These are phyloP conservation scores for Penaeus vannamei DNA, from an alignment of 1,140 invertebrate species.

Conservation along the genomic window DNA sequence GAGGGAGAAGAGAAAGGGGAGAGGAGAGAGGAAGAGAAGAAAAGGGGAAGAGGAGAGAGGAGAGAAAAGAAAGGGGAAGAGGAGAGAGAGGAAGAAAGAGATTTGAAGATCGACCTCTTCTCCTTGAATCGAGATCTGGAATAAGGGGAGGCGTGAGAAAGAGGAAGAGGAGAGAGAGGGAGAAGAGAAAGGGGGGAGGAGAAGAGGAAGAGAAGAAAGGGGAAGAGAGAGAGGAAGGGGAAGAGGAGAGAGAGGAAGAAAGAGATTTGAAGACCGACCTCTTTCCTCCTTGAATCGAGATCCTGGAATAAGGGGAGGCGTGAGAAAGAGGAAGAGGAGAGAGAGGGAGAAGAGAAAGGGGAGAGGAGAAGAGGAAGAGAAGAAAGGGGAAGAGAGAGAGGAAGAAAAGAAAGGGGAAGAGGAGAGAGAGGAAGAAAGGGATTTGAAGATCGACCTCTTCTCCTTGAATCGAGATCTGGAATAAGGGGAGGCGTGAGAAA, in stretches of 20 bases:
- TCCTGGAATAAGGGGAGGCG: not conserved
- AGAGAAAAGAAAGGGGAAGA: not conserved
- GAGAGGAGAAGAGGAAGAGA: not conserved
- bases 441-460: too few species aligned
- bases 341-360: not conserved
- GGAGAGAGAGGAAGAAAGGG: not conserved
- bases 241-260: not conserved
- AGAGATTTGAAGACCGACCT: too few species aligned
- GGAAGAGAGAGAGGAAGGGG: not conserved
- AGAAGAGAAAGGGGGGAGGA: not conserved
- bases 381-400: not conserved
- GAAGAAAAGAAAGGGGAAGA: not conserved
- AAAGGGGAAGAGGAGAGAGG: too few species aligned
- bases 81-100: not conserved
- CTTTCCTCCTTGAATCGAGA: too few species aligned
- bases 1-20: too few species aligned
- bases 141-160: constrained; percentile 23
- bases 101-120: not conserved
- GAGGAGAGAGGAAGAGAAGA: too few species aligned
- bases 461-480: too few species aligned
- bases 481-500: not conserved
- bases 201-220: not conserved
- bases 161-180: not conserved
- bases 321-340: not conserved
- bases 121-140: not conserved